Base-by-base conservation (phyloP, 2,888 invertebrate genomes). In the Eugnorisma glareosa region DNA sequence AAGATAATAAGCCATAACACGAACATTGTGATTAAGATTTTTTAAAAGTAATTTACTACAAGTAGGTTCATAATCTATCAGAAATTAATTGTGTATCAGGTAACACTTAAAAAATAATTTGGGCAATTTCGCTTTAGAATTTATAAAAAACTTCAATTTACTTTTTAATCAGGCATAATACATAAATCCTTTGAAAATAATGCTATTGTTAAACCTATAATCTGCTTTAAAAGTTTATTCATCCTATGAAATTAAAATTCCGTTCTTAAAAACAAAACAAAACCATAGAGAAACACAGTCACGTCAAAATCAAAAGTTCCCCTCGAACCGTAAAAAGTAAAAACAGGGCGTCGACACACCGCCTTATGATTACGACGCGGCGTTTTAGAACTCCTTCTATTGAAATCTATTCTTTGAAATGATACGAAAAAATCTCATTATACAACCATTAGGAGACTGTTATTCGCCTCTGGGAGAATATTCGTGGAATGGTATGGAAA, bases 351-450 rank as follows among this genome's bases (percentile, higher is more conserved):
- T 79, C 81, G 77, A 80, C 77, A 81, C 74, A 79, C 75, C 79
- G 79, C 83, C 81, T 78, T 86, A 79, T 86, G 83, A 89, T 88
- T 83, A 80, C 35, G 45, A 67, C 40, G 70, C 86, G 73, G 86
- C 78, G 77, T 72, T 74, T 77, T 75, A 54, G 64, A 82, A 51
- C 59, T 28, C 76, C 51, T 66, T 51, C 54, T 82, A n/a, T n/a
- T n/a, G n/a, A n/a, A n/a, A n/a, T n/a, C n/a, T n/a, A 61, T 88
- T 88, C 82, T 86, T 85, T 82, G 87, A 85, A 86, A 85, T 81
- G 83, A 82, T 84, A 84, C 70, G 82, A 88, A 89, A 89, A 90
- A 89, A 87, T 79, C 86, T 89, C 89, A 91, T 92, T 89, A 90
- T 87, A 88, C 79, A 86, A 83, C 75, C 86, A 90, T 92, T 89